Evolutionary conservation across 2,888 invertebrate genomes (phyloP).

Genomic region (Hirudinaria manillensis): DNA sequence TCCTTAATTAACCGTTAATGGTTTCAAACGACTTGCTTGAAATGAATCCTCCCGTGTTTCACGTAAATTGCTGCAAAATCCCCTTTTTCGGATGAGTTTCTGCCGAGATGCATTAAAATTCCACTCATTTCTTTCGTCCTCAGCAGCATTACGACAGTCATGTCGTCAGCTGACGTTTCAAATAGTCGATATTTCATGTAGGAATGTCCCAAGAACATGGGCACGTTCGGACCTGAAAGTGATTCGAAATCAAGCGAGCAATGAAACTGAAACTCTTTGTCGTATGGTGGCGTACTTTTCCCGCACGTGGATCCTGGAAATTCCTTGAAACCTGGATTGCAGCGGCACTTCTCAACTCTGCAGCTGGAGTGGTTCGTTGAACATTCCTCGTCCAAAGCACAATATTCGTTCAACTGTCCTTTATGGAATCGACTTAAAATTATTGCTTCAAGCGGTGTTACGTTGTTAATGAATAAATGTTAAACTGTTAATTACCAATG

Average conservation of each 20-base stretch:
- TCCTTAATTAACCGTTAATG: not conserved
- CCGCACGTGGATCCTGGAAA: not conserved
- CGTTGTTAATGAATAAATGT: no score
- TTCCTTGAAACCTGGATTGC: not conserved
- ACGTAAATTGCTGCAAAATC: not conserved
- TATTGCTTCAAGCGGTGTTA: no score
- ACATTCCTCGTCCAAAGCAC: not conserved
- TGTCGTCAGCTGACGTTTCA: not conserved
- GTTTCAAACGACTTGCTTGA: conserved; percentile 2
- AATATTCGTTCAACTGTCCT: conserved; percentile 8
- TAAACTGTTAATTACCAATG: no score
- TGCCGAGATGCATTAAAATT: not conserved
- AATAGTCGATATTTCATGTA: conserved; percentile 2
- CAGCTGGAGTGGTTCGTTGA: not conserved
- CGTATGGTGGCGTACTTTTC: not conserved
- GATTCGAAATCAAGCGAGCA: not conserved
- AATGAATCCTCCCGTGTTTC: not conserved
- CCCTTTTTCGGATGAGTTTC: not conserved
- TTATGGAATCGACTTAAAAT: no score
- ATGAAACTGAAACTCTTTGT: not conserved
- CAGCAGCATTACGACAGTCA: not conserved
- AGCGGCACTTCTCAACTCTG: not conserved
- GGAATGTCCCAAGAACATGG: not conserved
- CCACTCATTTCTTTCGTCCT: not conserved
- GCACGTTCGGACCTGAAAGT: not conserved